Evolutionary conservation across 1,140 invertebrate genomes (phyloP), one percentile per base, ranked within the genome.

Genomic region (Chrysoperla carnea): DNA sequence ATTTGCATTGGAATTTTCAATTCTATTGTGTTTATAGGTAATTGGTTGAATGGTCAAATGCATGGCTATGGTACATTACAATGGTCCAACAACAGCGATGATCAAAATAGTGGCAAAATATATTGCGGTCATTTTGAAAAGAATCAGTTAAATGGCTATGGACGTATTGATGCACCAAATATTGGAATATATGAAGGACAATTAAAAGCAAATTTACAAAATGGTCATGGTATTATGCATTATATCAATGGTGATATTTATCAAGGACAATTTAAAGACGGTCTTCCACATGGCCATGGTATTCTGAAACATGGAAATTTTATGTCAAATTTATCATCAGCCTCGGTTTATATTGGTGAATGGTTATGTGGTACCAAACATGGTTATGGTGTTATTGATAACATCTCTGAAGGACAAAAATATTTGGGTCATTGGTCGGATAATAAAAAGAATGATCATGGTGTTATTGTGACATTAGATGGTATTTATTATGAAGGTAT

Each of bases 401-500:
- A 89, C 55, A 83, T 87, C 37, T 69, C 77, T 17, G 78, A 73
- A 51, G 87, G 86, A 15, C 83, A 90, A 59, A 90, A 90, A 60
- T 91, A 89, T 63, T 72, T 91, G 53, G 87, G 87, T 11, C 76
- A 76, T 57, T 92, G 87, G 83, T 73, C 62, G 41, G 84, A 88
- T 44, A 81, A 86, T 57, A 73, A 76, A 55, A 79, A 81, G 46
- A 76, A 84, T 56, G 86, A 86, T 0, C 73, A 72, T 52, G 86
- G 85, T 8, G 63, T 87, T 27, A 83, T 89, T 39, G 84, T 91
- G 2, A 89, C 86, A 1, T 64, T 88, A 40, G 84, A 89, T 63
- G 86, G 85, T 0, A 80, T 87, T 63, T 91, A 92, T 63, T 90
- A 88, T 52, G 86, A 90, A 66, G 87, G 87, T 17, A 72, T 72